These are phyloP conservation scores for Volucella inflata DNA, from an alignment of 2,888 invertebrate species.

Conservation along the genomic window DNA sequence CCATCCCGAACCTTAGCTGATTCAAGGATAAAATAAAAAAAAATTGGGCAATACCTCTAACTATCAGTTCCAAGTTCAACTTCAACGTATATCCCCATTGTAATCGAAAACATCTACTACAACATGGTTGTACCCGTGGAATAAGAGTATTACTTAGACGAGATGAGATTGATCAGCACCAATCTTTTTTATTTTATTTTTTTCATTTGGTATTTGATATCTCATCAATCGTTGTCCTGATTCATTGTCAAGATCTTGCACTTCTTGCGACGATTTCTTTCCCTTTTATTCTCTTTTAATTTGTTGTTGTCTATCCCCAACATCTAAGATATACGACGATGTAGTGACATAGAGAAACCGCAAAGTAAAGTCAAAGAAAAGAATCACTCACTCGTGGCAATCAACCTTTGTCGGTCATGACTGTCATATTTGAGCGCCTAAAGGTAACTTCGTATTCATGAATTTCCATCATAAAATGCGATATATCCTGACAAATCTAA, in stretches of 20 bases:
- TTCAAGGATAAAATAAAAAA: no score
- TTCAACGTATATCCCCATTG: slow-evolving; percentile 25
- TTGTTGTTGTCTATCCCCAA: slow-evolving; percentile 14
- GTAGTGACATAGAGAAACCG: slow-evolving; percentile 72
- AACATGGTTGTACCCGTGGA: slow-evolving; percentile 21
- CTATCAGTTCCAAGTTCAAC: slow-evolving; percentile 8
- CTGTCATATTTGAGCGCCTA: slow-evolving; percentile 32
- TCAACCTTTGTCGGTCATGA: slow-evolving; percentile 67
- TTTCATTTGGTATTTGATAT: slow-evolving; percentile 73
- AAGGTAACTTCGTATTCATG: slow-evolving; percentile 17
- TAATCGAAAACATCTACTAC: slow-evolving; percentile 33
- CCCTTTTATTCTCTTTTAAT: slow-evolving; percentile 9
- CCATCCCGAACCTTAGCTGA: no score
- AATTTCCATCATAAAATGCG: slow-evolving; percentile 37
- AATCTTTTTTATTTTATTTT: slow-evolving; percentile 3
- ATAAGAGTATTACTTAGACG: slow-evolving; percentile 51
- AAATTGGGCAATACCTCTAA: no score
- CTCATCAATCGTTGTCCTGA: slow-evolving; percentile 72
- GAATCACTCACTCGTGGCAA: slow-evolving; percentile 71
- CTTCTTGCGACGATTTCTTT: slow-evolving; percentile 28
- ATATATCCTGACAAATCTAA: slow-evolving; percentile 39
- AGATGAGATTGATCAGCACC: slow-evolving; percentile 62
- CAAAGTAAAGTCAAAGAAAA: slow-evolving; percentile 63
- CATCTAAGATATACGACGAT: slow-evolving; percentile 45
- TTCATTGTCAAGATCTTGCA: slow-evolving; percentile 44